phyloP scores from a whole-genome alignment of 2,888 invertebrate species.

The Lasioglossum vierecki region DNA sequence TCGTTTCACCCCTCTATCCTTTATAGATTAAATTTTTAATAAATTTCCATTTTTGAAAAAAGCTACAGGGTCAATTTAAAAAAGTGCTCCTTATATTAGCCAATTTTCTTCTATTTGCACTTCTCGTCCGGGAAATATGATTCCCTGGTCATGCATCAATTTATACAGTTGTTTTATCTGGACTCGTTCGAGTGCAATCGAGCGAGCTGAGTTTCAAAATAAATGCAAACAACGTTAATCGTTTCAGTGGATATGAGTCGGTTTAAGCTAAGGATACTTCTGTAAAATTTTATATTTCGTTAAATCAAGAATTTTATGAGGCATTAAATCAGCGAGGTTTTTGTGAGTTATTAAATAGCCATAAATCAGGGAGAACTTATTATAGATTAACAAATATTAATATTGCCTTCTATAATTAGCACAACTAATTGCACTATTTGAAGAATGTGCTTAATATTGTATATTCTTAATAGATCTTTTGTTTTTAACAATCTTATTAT shows the following conservation, averaged over 20 bases:
- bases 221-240: neutral
- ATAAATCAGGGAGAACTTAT: neutral
- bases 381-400: neutral
- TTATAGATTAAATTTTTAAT: neutral
- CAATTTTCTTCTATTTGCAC: neutral
- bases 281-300: neutral
- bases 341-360: neutral
- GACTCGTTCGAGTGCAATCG: neutral
- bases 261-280: neutral
- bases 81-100: neutral
- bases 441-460: neutral
- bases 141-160: neutral
- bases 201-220: neutral
- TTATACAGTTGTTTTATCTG: neutral
- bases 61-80: neutral
- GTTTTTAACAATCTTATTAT: no score
- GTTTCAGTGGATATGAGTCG: neutral
- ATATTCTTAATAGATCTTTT: no score
- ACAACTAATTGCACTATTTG: neutral
- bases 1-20: neutral
- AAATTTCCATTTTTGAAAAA: no score
- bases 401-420: no score
- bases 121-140: neutral
- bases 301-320: neutral
- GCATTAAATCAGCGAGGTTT: neutral